phyloP scores from a whole-genome alignment of 2,113 vertebrate species.

The Clarias macrocephalus region DNA sequence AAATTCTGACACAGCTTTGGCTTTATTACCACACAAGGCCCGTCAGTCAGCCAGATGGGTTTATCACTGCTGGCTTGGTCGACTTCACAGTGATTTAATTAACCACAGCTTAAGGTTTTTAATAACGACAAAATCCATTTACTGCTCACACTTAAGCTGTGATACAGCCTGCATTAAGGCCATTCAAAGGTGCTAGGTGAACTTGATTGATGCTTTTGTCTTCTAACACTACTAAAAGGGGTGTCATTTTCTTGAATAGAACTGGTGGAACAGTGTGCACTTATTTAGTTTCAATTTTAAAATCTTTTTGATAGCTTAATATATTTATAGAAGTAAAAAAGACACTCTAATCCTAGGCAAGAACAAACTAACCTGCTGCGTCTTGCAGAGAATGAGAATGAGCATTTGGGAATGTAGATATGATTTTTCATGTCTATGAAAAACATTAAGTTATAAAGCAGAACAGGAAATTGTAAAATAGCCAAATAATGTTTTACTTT shows the following conservation, averaged over 20 bases:
- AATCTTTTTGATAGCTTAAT: background rate
- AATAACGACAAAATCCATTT: slow-evolving; percentile 35
- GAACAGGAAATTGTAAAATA: background rate
- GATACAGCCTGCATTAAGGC: slow-evolving; percentile 6
- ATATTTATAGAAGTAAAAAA: slow-evolving; percentile 1
- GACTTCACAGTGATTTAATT: slow-evolving; percentile 38
- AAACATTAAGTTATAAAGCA: background rate
- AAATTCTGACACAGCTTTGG: slow-evolving; percentile 1
- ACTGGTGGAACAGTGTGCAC: background rate
- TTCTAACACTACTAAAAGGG: background rate
- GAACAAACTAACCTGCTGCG: background rate
- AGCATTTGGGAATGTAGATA: background rate
- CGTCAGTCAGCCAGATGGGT: slow-evolving; percentile 31
- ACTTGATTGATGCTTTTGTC: slow-evolving; percentile 24
- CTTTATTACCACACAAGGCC: slow-evolving; percentile 18
- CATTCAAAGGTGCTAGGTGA: background rate
- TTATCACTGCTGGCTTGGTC: slow-evolving; percentile 28
- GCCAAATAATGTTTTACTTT: background rate
- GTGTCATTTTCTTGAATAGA: background rate
- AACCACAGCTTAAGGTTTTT: slow-evolving; percentile 43
- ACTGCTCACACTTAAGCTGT: slow-evolving; percentile 22
- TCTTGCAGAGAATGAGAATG: background rate
- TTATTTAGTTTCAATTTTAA: background rate
- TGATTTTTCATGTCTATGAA: background rate
- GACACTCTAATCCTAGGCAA: background rate